Evolutionary conservation across 1,140 invertebrate genomes (phyloP).

Genomic region (Anadara kagoshimensis): DNA sequence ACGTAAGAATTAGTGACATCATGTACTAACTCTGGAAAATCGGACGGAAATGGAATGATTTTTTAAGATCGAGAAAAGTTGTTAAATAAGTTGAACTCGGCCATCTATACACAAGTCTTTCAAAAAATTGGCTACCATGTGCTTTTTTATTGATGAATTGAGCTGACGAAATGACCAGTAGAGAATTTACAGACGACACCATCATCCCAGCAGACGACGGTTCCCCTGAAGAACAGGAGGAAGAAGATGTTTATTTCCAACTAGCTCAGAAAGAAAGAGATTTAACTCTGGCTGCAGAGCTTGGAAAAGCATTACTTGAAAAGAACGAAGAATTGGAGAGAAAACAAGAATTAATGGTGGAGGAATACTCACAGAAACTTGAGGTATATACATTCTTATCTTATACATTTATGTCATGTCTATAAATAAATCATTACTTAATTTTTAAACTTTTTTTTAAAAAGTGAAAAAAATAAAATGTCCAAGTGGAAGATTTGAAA

Average conservation of each 20-base stretch:
- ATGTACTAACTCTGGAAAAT: too few species aligned
- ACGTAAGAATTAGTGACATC: too few species aligned
- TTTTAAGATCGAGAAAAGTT: too few species aligned
- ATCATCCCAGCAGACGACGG: slow-evolving; percentile 1
- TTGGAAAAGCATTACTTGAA: slow-evolving; percentile 95
- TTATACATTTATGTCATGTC: too few species aligned
- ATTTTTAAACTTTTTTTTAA: too few species aligned
- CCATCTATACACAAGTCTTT: too few species aligned
- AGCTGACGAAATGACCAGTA: slow-evolving; percentile 15
- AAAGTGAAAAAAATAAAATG: too few species aligned
- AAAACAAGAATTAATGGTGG: slow-evolving; percentile 88
- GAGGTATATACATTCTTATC: slow-evolving; percentile 93
- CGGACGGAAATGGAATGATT: too few species aligned
- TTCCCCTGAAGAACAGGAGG: slow-evolving; percentile 85
- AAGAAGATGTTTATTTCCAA: slow-evolving; percentile 75
- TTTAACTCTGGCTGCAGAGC: slow-evolving; percentile 91
- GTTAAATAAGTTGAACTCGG: too few species aligned
- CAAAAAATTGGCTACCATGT: too few species aligned
- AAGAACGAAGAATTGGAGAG: slow-evolving; percentile 90
- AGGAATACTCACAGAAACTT: slow-evolving; percentile 93
- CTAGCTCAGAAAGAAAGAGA: slow-evolving; percentile 95
- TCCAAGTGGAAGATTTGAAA: too few species aligned
- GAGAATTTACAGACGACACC: slow-evolving; percentile 12
- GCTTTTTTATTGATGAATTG: slow-evolving; percentile 5
- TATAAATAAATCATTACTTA: too few species aligned